A percentile compares a stretch with the other conserved stretches of the same genome.
These are phyloP conservation scores for Polypterus bichir DNA, from an alignment of 2,113 vertebrate genomes.

Conservation along the genomic window DNA sequence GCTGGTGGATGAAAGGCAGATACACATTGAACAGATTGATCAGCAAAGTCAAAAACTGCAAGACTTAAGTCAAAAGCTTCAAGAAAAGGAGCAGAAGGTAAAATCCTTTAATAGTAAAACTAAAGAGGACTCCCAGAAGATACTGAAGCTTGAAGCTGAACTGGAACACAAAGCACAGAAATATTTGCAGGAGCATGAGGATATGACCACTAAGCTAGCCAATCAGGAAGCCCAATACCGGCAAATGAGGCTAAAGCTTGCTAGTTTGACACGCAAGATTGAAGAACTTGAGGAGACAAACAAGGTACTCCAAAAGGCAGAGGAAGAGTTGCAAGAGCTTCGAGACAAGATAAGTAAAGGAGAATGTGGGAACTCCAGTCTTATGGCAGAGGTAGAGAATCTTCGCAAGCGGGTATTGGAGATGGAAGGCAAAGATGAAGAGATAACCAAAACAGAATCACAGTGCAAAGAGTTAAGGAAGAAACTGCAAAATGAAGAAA, in stretches of 20 bases:
- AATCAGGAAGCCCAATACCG: slow-evolving; percentile 71
- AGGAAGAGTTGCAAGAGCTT: slow-evolving; percentile 77
- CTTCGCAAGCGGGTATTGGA: slow-evolving; percentile 81
- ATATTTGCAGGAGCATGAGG: slow-evolving; percentile 73
- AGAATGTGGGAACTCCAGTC: slow-evolving; percentile 72
- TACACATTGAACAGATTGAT: slow-evolving; percentile 78
- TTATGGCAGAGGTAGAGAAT: slow-evolving; percentile 82
- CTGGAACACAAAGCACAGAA: slow-evolving; percentile 61
- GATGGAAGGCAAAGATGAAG: slow-evolving; percentile 95
- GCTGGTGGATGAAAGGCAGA: slow-evolving; percentile 90
- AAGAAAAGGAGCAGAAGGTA: slow-evolving; percentile 70
- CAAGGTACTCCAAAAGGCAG: slow-evolving; percentile 64
- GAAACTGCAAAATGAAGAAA: slow-evolving; percentile 75
- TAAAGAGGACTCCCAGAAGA: slow-evolving; percentile 73
- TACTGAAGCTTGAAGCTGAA: slow-evolving; percentile 70
- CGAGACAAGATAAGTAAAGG: slow-evolving; percentile 81
- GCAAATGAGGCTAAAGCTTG: slow-evolving; percentile 70
- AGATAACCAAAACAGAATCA: slow-evolving; percentile 78
- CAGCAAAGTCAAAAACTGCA: slow-evolving; percentile 79
- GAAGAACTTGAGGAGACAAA: slow-evolving; percentile 86
- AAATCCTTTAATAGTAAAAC: slow-evolving; percentile 42
- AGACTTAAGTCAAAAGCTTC: slow-evolving; percentile 70
- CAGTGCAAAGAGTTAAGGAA: slow-evolving; percentile 77
- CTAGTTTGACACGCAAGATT: slow-evolving; percentile 52
- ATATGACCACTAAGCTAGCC: slow-evolving; percentile 68